Base-by-base conservation (phyloP, 2,888 invertebrate genomes). In the Diarsia brunnea region DNA sequence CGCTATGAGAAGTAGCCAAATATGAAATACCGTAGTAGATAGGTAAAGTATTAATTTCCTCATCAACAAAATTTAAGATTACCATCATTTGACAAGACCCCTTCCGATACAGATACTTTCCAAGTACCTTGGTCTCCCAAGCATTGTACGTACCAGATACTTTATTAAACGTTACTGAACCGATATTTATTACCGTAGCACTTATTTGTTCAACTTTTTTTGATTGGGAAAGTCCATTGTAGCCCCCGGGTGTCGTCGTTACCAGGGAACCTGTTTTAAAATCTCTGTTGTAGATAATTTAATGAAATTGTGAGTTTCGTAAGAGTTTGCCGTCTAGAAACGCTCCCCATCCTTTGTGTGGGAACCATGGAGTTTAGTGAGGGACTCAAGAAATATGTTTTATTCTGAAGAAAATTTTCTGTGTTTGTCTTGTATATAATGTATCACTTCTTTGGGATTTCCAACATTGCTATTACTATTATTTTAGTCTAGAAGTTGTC, bases 221-320 rank as follows among this genome's bases (percentile, higher is more conserved):
- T 82, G 63, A 84, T 79, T 87, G 84, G 88, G 85, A 82, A 87
- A 85, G 84, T 87, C 86, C 82, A 85, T 84, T 84, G 82, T 84
- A 69, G 90, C 91, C 92, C 47, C 83, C 84, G 87, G 90, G 89
- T 88, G 86, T 87, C 81, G 85, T 87, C 83, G 82, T 86, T 82
- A 87, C 87, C 84, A 86, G 73, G 84, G 87, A 90, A 92, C 91
- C 88, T 80, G 92, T 91, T 90, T 83, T 74, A 83, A 85, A 77
- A 87, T 88, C 84, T 86, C 82, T 84, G 73, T 76, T 80, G 80
- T 75, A 86, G 87, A 91, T 92, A 88, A 89, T 92, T 91, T 91
- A 90, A 92, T 90, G 90, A 91, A 91, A 91, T 92, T 90, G 88
- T 90, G 73, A 87, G 90, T 93, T 92, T 91, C 90, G 91, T 91